Conservation (phyloP, 2,797 vertebrate genomes). For the Schizothorax lantsangensis region DNA sequence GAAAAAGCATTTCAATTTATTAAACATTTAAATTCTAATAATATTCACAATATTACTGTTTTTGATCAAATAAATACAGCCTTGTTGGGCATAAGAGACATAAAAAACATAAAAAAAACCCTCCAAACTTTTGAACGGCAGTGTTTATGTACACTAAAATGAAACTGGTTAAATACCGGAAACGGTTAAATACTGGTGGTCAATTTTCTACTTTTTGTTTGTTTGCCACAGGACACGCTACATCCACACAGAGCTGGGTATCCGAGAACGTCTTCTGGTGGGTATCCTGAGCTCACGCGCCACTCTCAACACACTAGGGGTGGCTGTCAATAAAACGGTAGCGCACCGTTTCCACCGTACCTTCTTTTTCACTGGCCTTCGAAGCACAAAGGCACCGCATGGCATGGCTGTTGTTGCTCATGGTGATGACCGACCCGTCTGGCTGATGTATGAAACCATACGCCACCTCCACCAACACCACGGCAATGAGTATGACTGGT, state of each 20-base stretch:
- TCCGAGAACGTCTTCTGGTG: slow-evolving; percentile 91
- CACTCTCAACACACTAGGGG: slow-evolving; percentile 88
- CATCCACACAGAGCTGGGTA: slow-evolving; percentile 96
- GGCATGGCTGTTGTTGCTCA: slow-evolving; percentile 93
- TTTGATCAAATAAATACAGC: background rate
- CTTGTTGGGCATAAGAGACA: background rate
- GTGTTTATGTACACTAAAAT: background rate
- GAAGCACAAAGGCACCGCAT: slow-evolving; percentile 86
- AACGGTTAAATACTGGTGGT: background rate
- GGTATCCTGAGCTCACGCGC: slow-evolving; percentile 91
- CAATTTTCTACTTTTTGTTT: background rate
- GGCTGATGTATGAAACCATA: slow-evolving; percentile 97
- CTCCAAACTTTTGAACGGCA: background rate
- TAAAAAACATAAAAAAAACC: background rate
- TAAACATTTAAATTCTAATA: background rate
- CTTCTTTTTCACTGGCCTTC: slow-evolving; percentile 92
- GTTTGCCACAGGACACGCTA: slow-evolving; percentile 88
- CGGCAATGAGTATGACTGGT: slow-evolving; percentile 94
- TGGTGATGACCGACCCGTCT: slow-evolving; percentile 92
- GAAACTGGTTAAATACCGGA: background rate
- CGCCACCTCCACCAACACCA: slow-evolving; percentile 90
- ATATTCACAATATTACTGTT: background rate
- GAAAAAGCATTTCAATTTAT: background rate
- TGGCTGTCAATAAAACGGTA: slow-evolving; percentile 94
- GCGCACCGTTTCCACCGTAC: slow-evolving; percentile 91